Percentiles rank a stretch among this genome's conserved stretches.
Conservation (phyloP, 2,888 invertebrate genomes). For the Fragum fragum region DNA sequence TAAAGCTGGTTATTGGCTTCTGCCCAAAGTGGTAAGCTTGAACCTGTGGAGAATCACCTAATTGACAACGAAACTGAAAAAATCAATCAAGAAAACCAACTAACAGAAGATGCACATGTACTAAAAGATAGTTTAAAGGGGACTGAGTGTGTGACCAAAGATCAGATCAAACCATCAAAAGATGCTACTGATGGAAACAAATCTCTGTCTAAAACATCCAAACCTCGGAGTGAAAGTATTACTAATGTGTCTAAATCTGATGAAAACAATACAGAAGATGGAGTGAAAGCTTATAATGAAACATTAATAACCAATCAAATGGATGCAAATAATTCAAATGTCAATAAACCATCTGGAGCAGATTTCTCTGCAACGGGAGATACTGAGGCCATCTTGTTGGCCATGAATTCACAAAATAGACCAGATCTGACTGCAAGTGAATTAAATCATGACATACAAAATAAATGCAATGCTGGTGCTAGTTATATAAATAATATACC, state of each 20-base stretch:
- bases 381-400: slow-evolving; percentile 57
- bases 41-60: slow-evolving; percentile 86
- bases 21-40: slow-evolving; percentile 88
- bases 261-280: not conserved
- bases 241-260: not conserved
- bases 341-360: slow-evolving; percentile 8
- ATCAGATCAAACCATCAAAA: no score
- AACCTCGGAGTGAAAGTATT: not conserved
- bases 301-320: not conserved
- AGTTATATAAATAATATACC: not conserved
- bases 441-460: slow-evolving; percentile 14
- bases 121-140: not conserved
- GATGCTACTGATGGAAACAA: not conserved
- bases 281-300: not conserved
- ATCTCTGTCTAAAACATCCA: not conserved
- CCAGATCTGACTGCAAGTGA: slow-evolving; percentile 5
- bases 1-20: slow-evolving; percentile 92
- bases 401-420: slow-evolving; percentile 39
- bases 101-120: not conserved
- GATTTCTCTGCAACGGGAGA: slow-evolving; percentile 61
- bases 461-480: slow-evolving; percentile 4
- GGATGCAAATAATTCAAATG: not conserved
- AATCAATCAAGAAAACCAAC: not conserved
- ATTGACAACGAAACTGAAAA: slow-evolving; percentile 69
- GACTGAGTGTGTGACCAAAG: not conserved